Conservation (phyloP, 1,140 invertebrate genomes). For the Microplitis mediator region DNA sequence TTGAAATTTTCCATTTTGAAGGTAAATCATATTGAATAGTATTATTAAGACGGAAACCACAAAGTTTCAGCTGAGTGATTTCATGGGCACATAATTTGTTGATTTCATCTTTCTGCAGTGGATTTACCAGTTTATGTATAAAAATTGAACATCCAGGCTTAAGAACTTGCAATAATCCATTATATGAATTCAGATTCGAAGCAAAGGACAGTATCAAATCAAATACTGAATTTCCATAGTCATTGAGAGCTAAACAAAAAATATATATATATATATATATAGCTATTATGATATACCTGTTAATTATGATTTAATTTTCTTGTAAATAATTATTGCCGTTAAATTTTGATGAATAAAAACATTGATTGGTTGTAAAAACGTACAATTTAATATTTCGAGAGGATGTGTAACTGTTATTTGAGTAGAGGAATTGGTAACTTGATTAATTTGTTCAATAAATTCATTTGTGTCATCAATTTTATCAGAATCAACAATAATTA, state of each 20-base stretch:
- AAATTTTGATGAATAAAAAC: not conserved
- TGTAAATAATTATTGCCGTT: no score
- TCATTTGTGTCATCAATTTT: conserved; percentile 21
- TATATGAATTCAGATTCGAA: conserved; percentile 61
- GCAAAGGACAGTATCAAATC: conserved; percentile 62
- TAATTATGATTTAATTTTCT: no score
- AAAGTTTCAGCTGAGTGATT: conserved; percentile 66
- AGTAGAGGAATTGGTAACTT: conserved; percentile 20
- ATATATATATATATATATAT: no score
- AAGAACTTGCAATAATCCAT: conserved; percentile 64
- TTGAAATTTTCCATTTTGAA: conserved; percentile 58
- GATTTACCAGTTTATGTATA: conserved; percentile 38
- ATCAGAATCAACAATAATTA: conserved; percentile 24
- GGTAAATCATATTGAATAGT: conserved; percentile 37
- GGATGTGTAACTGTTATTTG: conserved; percentile 16
- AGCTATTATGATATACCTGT: no score
- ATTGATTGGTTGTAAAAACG: not conserved
- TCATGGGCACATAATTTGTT: conserved; percentile 53
- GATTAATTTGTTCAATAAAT: conserved; percentile 29
- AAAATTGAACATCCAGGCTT: conserved; percentile 65
- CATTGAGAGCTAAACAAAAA: conserved; percentile 52
- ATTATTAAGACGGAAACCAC: conserved; percentile 68
- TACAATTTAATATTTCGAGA: conserved; percentile 25
- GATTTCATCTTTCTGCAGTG: conserved; percentile 22
- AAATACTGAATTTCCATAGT: conserved; percentile 63